Percentiles rank a stretch among this genome's conserved stretches.
These are phyloP conservation scores for Smutsia gigantea DNA, from an alignment of 2,797 vertebrate genomes.

Conservation along the genomic window DNA sequence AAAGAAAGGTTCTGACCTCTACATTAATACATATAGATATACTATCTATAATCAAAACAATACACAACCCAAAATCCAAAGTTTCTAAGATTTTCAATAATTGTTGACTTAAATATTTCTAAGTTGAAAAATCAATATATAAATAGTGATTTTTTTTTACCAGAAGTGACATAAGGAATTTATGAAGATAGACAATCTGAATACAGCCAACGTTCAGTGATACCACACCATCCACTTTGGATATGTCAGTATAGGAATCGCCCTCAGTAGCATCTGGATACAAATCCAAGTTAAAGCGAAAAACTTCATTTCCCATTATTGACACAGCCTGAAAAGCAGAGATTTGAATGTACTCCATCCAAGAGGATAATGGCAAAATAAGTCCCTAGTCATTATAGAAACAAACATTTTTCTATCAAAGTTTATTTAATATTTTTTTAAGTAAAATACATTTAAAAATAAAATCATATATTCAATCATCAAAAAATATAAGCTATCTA, in stretches of 20 bases:
- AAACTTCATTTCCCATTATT: constrained; percentile 96
- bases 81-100: not conserved
- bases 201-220: constrained; percentile 95
- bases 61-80: not conserved
- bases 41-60: not conserved
- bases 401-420: not conserved
- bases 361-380: constrained; percentile 1
- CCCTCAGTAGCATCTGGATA: constrained; percentile 93
- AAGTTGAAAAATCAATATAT: not conserved
- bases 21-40: not conserved
- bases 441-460: constrained; percentile 17
- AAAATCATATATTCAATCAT: not conserved
- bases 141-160: constrained; percentile 87
- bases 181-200: constrained; percentile 95
- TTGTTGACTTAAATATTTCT: not conserved
- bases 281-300: constrained; percentile 93
- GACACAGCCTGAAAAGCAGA: constrained; percentile 93
- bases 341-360: not conserved
- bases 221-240: constrained; percentile 93
- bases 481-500: constrained; percentile 40
- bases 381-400: constrained; percentile 16
- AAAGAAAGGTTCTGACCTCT: not conserved
- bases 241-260: constrained; percentile 91
- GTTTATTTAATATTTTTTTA: not conserved
- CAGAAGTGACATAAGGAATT: constrained; percentile 94